Evolutionary conservation across 1,140 invertebrate species (phyloP), one percentile per base, ranked within the genome.

Genomic region (Ladona fulva): DNA sequence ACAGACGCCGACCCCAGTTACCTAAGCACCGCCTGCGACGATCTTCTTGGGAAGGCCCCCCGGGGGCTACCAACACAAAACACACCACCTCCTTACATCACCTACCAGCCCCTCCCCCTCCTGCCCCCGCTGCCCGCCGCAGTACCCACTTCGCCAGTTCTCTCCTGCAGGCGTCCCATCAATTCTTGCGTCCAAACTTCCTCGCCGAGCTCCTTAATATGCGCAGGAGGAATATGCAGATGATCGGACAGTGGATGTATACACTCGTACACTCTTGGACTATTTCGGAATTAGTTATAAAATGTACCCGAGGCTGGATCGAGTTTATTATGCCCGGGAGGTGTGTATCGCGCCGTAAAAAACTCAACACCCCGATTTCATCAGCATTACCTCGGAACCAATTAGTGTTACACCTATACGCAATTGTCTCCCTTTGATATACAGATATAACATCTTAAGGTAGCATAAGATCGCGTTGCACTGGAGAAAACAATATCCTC

Each of bases 111-210:
- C 52, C 52, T 12, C 3, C 52, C n/a, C 3, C 14, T 66, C 14
- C 44, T 52, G 44, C 44, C 44, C 44, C 44, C 52, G n/a, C 52
- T 66, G 29, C 52, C 52, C 52, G 52, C n/a, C n/a, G 5, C 52
- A 66, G 19, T 19, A 52, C 19, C 44, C 44, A 52, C 44, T 52
- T 19, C 44, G 44, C 44, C 10, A 52, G 52, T 16, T 66, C 52
- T 66, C 52, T 66, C 52, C 52, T 66, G 52, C 52, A 66, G 52
- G 52, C 52, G 52, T 22, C 52, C 52, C 52, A 66, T 66, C 52
- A 66, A 66, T 66, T 66, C 52, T 66, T 66, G 52, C 52, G 52
- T 66, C 52, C 52, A 66, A 66, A 66, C 52, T 66, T 66, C 52
- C 52, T 66, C 52, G 14, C 52, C 16, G 52, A 6, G 12, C 52